Base-by-base conservation (phyloP, 30 jellyfish, hydroid and myxozoan genomes). In the Clytia hemisphaerica region DNA sequence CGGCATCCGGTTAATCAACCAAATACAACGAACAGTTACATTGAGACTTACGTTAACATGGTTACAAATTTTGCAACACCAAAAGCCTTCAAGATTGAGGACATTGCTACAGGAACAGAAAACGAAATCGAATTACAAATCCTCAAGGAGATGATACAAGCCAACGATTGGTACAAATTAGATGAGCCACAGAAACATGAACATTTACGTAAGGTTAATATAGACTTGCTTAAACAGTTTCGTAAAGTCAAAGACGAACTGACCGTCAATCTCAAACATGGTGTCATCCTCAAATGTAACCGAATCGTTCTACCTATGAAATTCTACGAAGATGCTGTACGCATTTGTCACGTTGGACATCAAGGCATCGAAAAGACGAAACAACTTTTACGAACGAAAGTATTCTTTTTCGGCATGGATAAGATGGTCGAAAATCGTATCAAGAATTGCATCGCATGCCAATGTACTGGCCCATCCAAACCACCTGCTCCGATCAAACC, bases 31-130 rank as follows among this genome's bases (percentile, higher is more conserved):
- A n/a, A n/a, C n/a, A n/a, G n/a, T n/a, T n/a, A n/a, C n/a, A n/a
- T n/a, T n/a, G n/a, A n/a, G n/a, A n/a, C n/a, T n/a, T n/a, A n/a
- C n/a, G n/a, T n/a, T n/a, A n/a, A n/a, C n/a, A n/a, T n/a, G n/a
- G n/a, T n/a, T n/a, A n/a, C n/a, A n/a, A n/a, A n/a, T 57, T 33
- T 57, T 57, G 71, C 71, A 18, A 57, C 71, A 57, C 71, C 71
- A 14, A 57, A 57, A 2, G 38, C 59, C 22, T 57, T 57, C 14
- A 28, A n/a, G 28, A 57, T 57, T 40, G 71, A 57, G 31, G 71
- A 57, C 60, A 57, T 57, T 33, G 58, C 71, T 57, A 16, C 71
- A 22, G 71, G 28, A 33, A 57, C 71, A 35, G 45, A 57, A 28
- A 31, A 6, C 24, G 46, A n/a, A 57, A 57, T n/a, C 71, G 71